Percentiles rank a stretch among this genome's conserved stretches.
Evolutionary conservation across 2,888 invertebrate genomes (phyloP).

Genomic region (Exephanes ischioxanthus): DNA sequence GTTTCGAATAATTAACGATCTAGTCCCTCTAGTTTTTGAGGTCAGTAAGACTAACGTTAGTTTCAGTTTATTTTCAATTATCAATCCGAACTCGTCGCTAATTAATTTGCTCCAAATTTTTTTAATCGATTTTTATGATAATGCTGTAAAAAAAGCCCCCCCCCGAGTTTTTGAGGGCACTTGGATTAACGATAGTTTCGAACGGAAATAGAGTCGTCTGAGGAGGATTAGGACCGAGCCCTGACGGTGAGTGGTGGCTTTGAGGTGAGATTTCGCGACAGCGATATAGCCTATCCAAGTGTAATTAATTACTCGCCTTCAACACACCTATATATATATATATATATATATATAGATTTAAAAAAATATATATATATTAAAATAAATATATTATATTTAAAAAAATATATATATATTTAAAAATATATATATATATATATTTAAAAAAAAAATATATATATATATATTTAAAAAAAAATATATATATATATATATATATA

Average conservation of each 20-base stretch:
- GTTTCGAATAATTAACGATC: too few relatives aligned
- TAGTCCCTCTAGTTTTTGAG: too few relatives aligned
- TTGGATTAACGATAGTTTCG: conserved; percentile 27
- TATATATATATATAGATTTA: background rate
- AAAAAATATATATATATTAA: background rate
- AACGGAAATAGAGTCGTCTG: conserved; percentile 33
- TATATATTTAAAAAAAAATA: background rate
- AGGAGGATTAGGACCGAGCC: conserved; percentile 21
- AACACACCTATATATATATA: background rate
- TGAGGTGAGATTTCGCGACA: conserved; percentile 17
- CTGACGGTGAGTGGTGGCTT: conserved; percentile 20
- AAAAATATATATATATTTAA: background rate
- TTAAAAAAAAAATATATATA: too few relatives aligned
- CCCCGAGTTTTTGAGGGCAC: background rate
- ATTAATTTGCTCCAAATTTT: background rate
- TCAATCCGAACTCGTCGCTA: too few relatives aligned
- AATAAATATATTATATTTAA: background rate
- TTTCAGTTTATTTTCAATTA: too few relatives aligned
- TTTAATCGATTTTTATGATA: background rate
- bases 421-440: background rate
- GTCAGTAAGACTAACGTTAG: too few relatives aligned
- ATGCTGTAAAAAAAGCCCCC: background rate
- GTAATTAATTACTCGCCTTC: conserved; percentile 54
- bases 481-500: background rate
- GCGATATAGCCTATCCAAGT: conserved; percentile 13